Conservation (phyloP, 1,140 invertebrate species). For the Halesus radiatus region DNA sequence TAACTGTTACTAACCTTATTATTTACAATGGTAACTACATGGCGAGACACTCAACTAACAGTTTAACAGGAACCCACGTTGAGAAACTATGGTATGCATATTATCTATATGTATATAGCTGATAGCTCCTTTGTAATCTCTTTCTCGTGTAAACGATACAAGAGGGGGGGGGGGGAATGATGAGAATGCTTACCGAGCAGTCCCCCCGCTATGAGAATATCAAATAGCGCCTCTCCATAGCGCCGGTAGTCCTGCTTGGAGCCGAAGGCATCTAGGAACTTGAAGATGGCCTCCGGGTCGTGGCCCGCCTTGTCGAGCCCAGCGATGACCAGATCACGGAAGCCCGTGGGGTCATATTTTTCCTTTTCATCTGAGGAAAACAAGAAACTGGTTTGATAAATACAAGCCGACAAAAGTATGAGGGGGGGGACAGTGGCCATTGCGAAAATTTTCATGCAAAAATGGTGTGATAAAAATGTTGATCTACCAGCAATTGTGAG, state of each 20-base stretch:
- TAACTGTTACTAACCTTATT: too few species aligned
- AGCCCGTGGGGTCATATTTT: slow-evolving; percentile 98
- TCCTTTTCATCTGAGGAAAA: slow-evolving; percentile 95
- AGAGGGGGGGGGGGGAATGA: background rate
- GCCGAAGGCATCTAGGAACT: slow-evolving; percentile 93
- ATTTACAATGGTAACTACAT: too few species aligned
- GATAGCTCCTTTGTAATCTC: too few species aligned
- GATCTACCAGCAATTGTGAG: too few species aligned
- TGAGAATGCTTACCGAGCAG: slow-evolving; percentile 74
- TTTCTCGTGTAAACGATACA: too few species aligned
- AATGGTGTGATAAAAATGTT: too few species aligned
- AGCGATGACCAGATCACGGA: slow-evolving; percentile 94
- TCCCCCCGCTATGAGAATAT: slow-evolving; percentile 97
- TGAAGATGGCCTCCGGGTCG: slow-evolving; percentile 93
- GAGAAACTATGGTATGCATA: too few species aligned
- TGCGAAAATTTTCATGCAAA: too few species aligned
- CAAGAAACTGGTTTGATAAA: background rate
- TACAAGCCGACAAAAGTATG: background rate
- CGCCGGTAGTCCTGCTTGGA: slow-evolving; percentile 97
- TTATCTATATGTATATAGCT: too few species aligned
- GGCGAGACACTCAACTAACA: too few species aligned
- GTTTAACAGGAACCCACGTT: too few species aligned
- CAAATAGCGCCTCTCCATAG: slow-evolving; percentile 97
- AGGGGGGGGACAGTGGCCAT: too few species aligned
- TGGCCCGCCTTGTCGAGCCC: slow-evolving; percentile 93